Conservation (phyloP, 2,888 invertebrate genomes). For the Folsomia manolachei region DNA sequence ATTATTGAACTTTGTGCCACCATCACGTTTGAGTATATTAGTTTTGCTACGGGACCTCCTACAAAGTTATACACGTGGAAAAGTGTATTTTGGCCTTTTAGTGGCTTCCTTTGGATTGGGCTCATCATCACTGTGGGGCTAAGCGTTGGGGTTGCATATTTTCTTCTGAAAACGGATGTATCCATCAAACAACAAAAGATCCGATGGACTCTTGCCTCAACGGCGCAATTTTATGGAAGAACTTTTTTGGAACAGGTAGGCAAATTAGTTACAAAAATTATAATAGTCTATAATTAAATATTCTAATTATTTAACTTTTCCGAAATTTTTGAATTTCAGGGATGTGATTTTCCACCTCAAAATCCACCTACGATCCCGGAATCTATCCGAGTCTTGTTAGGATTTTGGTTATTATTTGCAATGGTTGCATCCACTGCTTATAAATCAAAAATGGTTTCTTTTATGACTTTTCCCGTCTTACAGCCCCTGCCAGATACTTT, state of each 20-base stretch:
- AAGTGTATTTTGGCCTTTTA: conserved; percentile 29
- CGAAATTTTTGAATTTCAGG: too few species aligned
- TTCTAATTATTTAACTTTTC: too few species aligned
- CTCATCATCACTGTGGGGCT: conserved; percentile 13
- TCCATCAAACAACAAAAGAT: too few species aligned
- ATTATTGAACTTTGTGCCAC: neutral
- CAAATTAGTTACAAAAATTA: too few species aligned
- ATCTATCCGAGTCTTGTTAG: neutral
- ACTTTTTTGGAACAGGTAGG: too few species aligned
- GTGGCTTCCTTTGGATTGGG: conserved; percentile 13
- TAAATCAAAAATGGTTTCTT: conserved; percentile 20
- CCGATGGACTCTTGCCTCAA: too few species aligned
- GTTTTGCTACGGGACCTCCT: conserved; percentile 18
- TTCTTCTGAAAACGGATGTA: too few species aligned
- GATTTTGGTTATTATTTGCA: conserved; percentile 33
- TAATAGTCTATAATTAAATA: too few species aligned
- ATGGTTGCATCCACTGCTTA: conserved; percentile 21
- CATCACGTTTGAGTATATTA: conserved; percentile 27
- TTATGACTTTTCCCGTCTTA: conserved; percentile 28
- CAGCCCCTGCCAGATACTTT: conserved; percentile 35
- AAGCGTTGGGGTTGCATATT: too few species aligned
- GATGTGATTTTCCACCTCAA: too few species aligned
- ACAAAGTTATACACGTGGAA: conserved; percentile 16
- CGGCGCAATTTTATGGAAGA: too few species aligned
- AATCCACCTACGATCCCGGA: too few species aligned